Evolutionary conservation across 2,888 invertebrate genomes (phyloP).

Genomic region (Pristionchus japonicus): DNA sequence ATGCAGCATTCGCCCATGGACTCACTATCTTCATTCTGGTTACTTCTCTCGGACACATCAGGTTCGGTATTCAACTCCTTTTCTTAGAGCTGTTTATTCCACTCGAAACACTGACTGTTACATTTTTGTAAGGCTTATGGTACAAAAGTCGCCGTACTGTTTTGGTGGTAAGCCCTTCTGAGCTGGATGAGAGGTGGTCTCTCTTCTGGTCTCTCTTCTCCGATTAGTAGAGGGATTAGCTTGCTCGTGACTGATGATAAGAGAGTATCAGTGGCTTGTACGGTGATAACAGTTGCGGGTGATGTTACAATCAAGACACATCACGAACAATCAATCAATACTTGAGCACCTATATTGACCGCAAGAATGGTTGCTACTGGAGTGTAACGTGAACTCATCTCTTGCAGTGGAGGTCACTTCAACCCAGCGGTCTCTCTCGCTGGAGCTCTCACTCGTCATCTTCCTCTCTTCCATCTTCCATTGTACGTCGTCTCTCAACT

Average conservation of each 20-base stretch:
- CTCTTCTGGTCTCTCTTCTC: neutral
- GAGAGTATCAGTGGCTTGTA: neutral
- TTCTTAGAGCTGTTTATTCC: no score
- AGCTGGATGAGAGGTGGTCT: neutral
- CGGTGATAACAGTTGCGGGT: neutral
- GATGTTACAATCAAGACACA: no score
- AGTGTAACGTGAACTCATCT: no score
- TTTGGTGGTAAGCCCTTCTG: neutral
- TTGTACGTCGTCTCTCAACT: constrained; percentile 75
- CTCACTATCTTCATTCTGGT: constrained; percentile 67
- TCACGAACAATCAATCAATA: no score
- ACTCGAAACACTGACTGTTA: no score
- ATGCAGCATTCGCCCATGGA: constrained; percentile 68
- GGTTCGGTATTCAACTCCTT: no score
- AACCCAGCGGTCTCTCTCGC: constrained; percentile 77
- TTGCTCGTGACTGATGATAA: no score
- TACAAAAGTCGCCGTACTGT: neutral
- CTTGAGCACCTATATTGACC: neutral
- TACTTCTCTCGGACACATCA: constrained; percentile 66
- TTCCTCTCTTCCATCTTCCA: constrained; percentile 67
- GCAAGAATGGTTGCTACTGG: neutral
- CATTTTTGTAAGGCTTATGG: no score
- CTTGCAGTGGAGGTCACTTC: constrained; percentile 76
- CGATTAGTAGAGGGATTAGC: neutral
- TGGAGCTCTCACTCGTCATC: constrained; percentile 71